phyloP scores from a whole-genome alignment of 2,888 invertebrate species.

The Phymatocera aterrima region DNA sequence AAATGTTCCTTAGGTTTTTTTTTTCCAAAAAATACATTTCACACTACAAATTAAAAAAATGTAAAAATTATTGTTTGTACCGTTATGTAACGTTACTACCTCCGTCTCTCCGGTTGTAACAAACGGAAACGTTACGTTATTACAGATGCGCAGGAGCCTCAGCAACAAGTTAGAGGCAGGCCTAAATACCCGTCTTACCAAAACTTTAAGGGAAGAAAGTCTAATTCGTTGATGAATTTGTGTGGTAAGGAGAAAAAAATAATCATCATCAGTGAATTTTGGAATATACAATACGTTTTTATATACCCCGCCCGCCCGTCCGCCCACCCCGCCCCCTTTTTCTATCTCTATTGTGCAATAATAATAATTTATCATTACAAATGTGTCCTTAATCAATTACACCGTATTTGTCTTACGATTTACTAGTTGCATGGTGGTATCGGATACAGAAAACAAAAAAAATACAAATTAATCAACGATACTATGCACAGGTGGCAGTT shows the following conservation, averaged over 20 bases:
- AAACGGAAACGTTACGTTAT: slow-evolving; percentile 80
- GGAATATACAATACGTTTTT: slow-evolving; percentile 57
- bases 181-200: slow-evolving; percentile 90
- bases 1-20: background rate
- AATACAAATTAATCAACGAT: slow-evolving; percentile 47
- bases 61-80: slow-evolving; percentile 41
- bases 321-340: too few species aligned
- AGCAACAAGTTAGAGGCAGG: slow-evolving; percentile 88
- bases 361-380: slow-evolving; percentile 9
- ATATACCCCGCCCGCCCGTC: too few species aligned
- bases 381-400: slow-evolving; percentile 36
- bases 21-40: background rate
- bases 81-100: too few species aligned
- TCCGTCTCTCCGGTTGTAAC: slow-evolving; percentile 73
- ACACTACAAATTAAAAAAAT: too few species aligned
- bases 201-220: slow-evolving; percentile 94
- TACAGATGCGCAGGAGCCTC: slow-evolving; percentile 90
- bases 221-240: slow-evolving; percentile 96
- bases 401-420: background rate
- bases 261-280: slow-evolving; percentile 66
- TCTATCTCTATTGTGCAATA: slow-evolving; percentile 46
- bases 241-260: slow-evolving; percentile 87
- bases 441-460: background rate
- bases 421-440: slow-evolving; percentile 70
- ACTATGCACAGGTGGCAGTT: slow-evolving; percentile 65